Percentiles rank a stretch among this genome's conserved stretches.
Evolutionary conservation across 1,140 invertebrate genomes (phyloP).

Genomic region (Zaprionus tsacasi): DNA sequence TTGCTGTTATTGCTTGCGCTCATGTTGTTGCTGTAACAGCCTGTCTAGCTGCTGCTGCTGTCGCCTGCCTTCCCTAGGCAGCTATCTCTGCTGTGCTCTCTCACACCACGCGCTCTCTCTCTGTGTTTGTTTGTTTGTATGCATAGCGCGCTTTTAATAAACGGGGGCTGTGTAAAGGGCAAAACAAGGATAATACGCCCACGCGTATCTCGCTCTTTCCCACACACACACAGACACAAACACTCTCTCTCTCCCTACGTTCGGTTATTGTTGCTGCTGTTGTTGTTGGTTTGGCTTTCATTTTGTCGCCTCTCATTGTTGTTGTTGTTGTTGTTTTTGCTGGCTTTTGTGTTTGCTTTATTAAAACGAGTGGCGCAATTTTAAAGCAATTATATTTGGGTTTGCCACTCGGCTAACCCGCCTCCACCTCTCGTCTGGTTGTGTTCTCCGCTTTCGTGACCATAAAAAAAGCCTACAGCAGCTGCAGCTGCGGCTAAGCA

Average conservation of each 20-base stretch:
- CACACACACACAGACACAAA: background rate
- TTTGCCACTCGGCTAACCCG: conserved; percentile 30
- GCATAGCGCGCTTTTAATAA: conserved; percentile 53
- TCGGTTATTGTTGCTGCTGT: conserved; percentile 10
- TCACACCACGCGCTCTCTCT: background rate
- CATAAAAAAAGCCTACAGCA: conserved; percentile 2
- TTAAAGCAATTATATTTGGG: conserved; percentile 68
- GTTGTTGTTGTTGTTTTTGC: conserved; percentile 26
- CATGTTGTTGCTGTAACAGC: conserved; percentile 17
- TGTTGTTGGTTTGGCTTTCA: conserved; percentile 22
- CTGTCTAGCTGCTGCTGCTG: conserved; percentile 32
- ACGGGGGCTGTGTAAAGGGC: conserved; percentile 41
- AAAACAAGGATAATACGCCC: conserved; percentile 52
- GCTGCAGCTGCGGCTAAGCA: background rate
- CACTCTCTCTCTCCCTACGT: conserved; percentile 9
- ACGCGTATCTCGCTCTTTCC: conserved; percentile 15
- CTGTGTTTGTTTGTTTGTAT: conserved; percentile 41
- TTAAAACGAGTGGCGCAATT: conserved; percentile 73
- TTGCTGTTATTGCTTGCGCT: conserved; percentile 15
- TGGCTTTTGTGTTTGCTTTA: conserved; percentile 57
- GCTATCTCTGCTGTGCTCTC: conserved; percentile 29
- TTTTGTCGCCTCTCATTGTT: conserved; percentile 39
- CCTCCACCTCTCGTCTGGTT: no score
- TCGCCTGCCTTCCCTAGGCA: conserved; percentile 30
- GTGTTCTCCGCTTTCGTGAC: background rate